Base-by-base conservation (phyloP, 2,797 vertebrate species). In the Silurus lanzhouensis region DNA sequence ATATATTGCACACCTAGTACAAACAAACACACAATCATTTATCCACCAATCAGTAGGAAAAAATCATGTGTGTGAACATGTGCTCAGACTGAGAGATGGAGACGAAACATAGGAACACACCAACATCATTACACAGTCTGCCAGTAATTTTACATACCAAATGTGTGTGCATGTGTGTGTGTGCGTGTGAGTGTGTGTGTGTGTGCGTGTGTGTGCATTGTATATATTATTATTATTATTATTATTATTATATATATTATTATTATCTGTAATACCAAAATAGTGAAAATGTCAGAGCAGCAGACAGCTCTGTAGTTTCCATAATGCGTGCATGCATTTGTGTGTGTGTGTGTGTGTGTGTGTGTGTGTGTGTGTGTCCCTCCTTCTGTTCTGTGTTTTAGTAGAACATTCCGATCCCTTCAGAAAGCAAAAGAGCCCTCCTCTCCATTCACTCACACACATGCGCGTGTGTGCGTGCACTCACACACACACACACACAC, bases 401-500 rank as follows among this genome's bases (percentile, higher is more conserved):
- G 74, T 84, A 79, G 83, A 79, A 84, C 68, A 87, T 87, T 81
- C 83, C 79, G 86, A 84, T 87, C 86, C 71, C 68, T 70, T 13
- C 70, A 44, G 57, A 81, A 72, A 66, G 77, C 46, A 46, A 20
- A 2, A 72, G 60, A 61, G 74, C 85, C 82, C 63, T 61, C 70
- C 87, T 64, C 58, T 74, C 71, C 64, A 57, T 67, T 64, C 77
- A 17, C 70, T 44, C 52, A 3, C 13, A 27, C 68, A 48, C 81
- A 58, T 25, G 44, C 57, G 31, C 55, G 48, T 38, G 25, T 61
- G 84, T 6, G 58, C 55, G 87, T 89, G 72, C 64, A 44, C 67
- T 44, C 66, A 38, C 61, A 52, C 46, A 71, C 52, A 58, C 52
- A 52, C 46, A 71, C 52, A 58, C 52, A 71, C 66, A 81, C 78